These are phyloP conservation scores for Myiothlypis coronata DNA, from an alignment of 2,797 vertebrate species.

Conservation along the genomic window DNA sequence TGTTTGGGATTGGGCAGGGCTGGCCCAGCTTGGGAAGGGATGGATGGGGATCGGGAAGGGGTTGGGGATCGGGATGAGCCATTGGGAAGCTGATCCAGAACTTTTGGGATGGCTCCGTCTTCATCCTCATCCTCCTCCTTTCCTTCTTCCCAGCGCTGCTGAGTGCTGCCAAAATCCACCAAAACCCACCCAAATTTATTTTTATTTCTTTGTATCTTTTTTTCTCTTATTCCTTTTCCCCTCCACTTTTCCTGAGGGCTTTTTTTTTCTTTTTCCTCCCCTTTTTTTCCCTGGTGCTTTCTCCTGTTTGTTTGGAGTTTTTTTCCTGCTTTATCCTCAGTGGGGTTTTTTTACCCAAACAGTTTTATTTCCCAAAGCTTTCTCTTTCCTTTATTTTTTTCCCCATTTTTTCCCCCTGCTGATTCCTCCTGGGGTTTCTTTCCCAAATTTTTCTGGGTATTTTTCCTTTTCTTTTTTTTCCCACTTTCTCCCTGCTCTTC, in stretches of 20 bases:
- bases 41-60: neutral
- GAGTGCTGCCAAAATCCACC: rapidly evolving
- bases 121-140: neutral
- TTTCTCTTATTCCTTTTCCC: neutral
- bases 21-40: neutral
- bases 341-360: rapidly evolving
- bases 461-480: rapidly evolving
- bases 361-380: rapidly evolving
- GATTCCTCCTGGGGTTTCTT: neutral
- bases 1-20: neutral
- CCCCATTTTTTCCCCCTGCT: rapidly evolving
- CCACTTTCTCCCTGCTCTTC: neutral
- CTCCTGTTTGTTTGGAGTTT: rapidly evolving
- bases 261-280: rapidly evolving
- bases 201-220: neutral
- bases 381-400: rapidly evolving
- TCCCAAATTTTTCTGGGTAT: neutral
- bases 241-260: rapidly evolving
- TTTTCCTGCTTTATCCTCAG: rapidly evolving
- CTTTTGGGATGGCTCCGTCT: rapidly evolving
- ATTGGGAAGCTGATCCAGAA: rapidly evolving
- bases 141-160: neutral
- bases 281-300: neutral
- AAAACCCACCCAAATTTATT: neutral
- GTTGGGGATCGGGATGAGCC: rapidly evolving